These are phyloP conservation scores for Tonatia bakeri DNA, from an alignment of 2,113 vertebrate species.

Conservation along the genomic window DNA sequence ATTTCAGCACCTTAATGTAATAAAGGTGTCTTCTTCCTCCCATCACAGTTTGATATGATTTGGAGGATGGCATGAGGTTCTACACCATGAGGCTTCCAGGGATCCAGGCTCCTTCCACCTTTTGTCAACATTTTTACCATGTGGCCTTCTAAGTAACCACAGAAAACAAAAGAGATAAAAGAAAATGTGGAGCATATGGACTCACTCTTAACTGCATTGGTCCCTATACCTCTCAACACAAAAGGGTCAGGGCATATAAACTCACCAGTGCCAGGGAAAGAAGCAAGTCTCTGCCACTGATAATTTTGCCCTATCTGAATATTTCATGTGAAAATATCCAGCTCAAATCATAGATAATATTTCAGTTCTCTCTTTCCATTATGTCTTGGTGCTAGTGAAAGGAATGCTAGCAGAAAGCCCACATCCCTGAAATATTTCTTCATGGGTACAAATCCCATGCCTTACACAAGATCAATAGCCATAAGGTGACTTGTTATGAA, in stretches of 20 bases:
- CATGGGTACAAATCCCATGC: not conserved
- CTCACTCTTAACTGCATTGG: not conserved
- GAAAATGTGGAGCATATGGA: too few species aligned
- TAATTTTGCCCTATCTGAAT: not conserved
- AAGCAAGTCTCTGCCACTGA: not conserved
- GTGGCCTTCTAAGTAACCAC: not conserved
- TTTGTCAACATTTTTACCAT: not conserved
- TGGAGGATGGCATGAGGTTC: not conserved
- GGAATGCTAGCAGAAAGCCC: not conserved
- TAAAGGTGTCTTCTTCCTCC: not conserved
- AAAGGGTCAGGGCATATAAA: not conserved
- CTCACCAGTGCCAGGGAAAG: not conserved
- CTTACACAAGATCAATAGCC: not conserved
- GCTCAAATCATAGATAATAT: not conserved
- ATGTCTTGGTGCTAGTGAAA: not conserved
- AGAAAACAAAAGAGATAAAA: not conserved
- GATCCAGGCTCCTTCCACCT: not conserved
- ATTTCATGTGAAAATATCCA: not conserved
- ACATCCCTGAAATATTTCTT: not conserved
- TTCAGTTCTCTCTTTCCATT: not conserved
- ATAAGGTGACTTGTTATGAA: not conserved
- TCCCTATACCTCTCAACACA: not conserved
- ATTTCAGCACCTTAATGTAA: not conserved
- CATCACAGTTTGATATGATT: not conserved
- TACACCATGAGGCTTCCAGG: not conserved